A percentile compares a stretch with the other conserved stretches of the same genome.
Conservation (phyloP, 2,888 invertebrate species). For the Lithosia quadra region DNA sequence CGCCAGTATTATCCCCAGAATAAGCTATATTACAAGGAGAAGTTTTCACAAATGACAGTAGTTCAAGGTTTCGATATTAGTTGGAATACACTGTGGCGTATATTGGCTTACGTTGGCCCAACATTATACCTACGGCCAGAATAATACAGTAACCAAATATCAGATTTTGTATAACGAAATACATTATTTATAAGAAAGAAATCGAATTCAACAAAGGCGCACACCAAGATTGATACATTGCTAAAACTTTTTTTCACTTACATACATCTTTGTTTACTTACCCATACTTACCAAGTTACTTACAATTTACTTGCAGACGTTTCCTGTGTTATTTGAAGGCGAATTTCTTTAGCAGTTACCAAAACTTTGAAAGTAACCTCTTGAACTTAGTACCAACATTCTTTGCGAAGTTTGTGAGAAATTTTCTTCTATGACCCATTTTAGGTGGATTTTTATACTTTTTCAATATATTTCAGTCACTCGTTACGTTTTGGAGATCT, state of each 20-base stretch:
- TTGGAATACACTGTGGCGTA: background rate
- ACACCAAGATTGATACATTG: background rate
- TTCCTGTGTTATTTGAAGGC: slow-evolving; percentile 1
- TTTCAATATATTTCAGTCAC: background rate
- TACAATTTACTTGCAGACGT: slow-evolving; percentile 2
- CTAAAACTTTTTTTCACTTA: background rate
- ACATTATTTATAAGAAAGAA: background rate
- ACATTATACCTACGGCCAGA: background rate
- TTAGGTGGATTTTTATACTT: background rate
- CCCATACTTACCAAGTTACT: background rate
- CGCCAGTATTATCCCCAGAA: background rate
- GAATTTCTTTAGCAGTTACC: slow-evolving; percentile 7
- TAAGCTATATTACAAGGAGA: background rate
- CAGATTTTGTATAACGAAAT: background rate
- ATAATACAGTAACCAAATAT: background rate
- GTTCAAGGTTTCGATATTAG: background rate
- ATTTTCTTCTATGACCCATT: background rate
- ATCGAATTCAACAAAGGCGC: background rate
- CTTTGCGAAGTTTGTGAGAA: slow-evolving; percentile 1
- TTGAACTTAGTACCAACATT: background rate
- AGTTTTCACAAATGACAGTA: background rate
- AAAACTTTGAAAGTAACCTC: slow-evolving; percentile 2
- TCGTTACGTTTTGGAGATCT: background rate
- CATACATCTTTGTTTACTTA: slow-evolving; percentile 5
- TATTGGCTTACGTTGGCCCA: background rate